These are phyloP conservation scores for Cataglyphis hispanica DNA, from an alignment of 1,140 invertebrate genomes.

Conservation along the genomic window DNA sequence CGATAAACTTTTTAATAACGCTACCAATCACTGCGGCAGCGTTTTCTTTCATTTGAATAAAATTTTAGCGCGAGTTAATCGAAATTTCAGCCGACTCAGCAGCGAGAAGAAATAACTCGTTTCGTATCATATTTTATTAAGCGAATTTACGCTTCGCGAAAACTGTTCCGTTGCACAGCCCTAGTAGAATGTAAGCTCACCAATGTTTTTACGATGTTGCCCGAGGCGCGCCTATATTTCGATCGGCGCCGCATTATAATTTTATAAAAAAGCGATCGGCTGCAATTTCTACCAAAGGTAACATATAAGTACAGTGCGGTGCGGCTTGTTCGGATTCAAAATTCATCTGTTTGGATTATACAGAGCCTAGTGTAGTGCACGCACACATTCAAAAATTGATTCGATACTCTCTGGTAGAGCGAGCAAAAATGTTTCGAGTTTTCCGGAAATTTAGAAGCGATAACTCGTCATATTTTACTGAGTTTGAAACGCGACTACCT, in stretches of 20 bases:
- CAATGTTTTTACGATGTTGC: slow-evolving; percentile 1
- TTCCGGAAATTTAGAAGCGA: background rate
- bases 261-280: slow-evolving; percentile 54
- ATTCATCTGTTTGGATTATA: slow-evolving; percentile 69
- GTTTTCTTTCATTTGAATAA: background rate
- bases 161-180: background rate
- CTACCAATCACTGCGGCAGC: no score
- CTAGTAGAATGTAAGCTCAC: slow-evolving; percentile 9
- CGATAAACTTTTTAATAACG: background rate
- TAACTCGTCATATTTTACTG: background rate
- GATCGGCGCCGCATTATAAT: slow-evolving; percentile 48
- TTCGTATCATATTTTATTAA: slow-evolving; percentile 27
- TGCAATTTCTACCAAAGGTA: slow-evolving; percentile 19
- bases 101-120: slow-evolving; percentile 24
- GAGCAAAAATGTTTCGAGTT: slow-evolving; percentile 47
- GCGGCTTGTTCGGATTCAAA: slow-evolving; percentile 50
- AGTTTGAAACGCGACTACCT: background rate
- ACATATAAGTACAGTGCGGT: background rate
- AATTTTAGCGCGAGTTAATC: slow-evolving; percentile 11
- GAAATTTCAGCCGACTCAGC: slow-evolving; percentile 16
- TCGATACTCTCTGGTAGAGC: slow-evolving; percentile 52
- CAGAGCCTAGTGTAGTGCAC: slow-evolving; percentile 39
- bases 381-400: slow-evolving; percentile 66
- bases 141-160: background rate
- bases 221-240: background rate